Base-by-base conservation (phyloP, 2,797 vertebrate genomes). In the Alosa sapidissima region DNA sequence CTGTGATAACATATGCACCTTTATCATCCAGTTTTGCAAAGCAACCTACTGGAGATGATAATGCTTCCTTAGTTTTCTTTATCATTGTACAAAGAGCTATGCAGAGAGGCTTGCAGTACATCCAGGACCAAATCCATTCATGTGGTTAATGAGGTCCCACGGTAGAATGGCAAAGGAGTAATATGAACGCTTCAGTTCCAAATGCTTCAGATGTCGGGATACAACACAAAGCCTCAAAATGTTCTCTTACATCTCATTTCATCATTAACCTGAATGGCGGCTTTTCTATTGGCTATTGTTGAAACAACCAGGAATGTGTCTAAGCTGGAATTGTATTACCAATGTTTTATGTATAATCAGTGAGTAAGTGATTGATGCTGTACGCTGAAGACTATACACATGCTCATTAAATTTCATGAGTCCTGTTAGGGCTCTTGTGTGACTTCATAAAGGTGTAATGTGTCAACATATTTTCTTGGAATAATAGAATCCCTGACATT, bases 51-150 rank as follows among this genome's bases (percentile, higher is more conserved):
- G 72, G 21, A 78, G 14, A 78, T 19, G 72, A 47, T 45, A 78
- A 41, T n/a, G 72, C 41, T 78, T 9, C 72, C 19, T 78, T 47
- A 36, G 36, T 45, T 78, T 78, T 19, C 6, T 45, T 6, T 78
- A 7, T 78, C 41, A 47, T 47, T 21, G 16, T 45, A 78, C 41
- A 78, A 78, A 78, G 41, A 78, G 5, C 36, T 7, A 14, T 36
- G 45, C 41, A 47, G 36, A 47, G 72, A 45, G 72, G 36, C 72
- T 72, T 41, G 11, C 36, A 72, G 68, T 14, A 89, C 89, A 90
- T 92, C 84, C 88, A 89, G 88, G 83, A 85, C 91, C 93, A 93
- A 92, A 93, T 93, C 72, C 72, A 78, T 45, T 78, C 36, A 41
- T 78, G 72, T 78, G 72, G 72, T 47, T 47, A 45, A 19, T 36